Evolutionary conservation across 2,113 vertebrate genomes (phyloP).

Genomic region (Lasiurus borealis): DNA sequence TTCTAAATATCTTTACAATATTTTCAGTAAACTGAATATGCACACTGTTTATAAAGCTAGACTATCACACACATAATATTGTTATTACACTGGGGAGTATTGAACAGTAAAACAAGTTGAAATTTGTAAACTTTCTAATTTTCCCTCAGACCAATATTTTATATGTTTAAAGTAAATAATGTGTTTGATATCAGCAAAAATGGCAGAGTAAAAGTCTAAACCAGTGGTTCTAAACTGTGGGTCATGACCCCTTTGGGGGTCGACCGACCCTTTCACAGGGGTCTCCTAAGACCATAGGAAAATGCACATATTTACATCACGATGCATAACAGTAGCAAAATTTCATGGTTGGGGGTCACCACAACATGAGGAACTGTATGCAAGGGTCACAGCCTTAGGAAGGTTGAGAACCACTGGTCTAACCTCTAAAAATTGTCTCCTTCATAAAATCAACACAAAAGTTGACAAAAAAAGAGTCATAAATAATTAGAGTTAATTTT

Average conservation of each 20-base stretch:
- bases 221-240: too few relatives aligned
- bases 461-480: not conserved
- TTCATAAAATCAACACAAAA: not conserved
- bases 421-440: not conserved
- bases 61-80: not conserved
- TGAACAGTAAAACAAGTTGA: not conserved
- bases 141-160: not conserved
- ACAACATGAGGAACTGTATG: too few relatives aligned
- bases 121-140: slow-evolving; percentile 29
- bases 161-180: slow-evolving; percentile 17
- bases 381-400: too few relatives aligned
- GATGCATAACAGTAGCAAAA: too few relatives aligned
- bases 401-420: too few relatives aligned
- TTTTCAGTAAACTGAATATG: slow-evolving; percentile 20
- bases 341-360: too few relatives aligned
- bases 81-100: not conserved
- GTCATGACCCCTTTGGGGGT: too few relatives aligned
- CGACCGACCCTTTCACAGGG: too few relatives aligned
- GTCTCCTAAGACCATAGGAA: too few relatives aligned
- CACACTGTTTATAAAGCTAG: not conserved
- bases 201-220: not conserved
- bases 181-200: not conserved
- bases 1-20: not conserved
- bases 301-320: too few relatives aligned
- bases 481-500: slow-evolving; percentile 20